These are phyloP conservation scores for Keiferia lycopersicella DNA, from an alignment of 2,888 invertebrate genomes.

Conservation along the genomic window DNA sequence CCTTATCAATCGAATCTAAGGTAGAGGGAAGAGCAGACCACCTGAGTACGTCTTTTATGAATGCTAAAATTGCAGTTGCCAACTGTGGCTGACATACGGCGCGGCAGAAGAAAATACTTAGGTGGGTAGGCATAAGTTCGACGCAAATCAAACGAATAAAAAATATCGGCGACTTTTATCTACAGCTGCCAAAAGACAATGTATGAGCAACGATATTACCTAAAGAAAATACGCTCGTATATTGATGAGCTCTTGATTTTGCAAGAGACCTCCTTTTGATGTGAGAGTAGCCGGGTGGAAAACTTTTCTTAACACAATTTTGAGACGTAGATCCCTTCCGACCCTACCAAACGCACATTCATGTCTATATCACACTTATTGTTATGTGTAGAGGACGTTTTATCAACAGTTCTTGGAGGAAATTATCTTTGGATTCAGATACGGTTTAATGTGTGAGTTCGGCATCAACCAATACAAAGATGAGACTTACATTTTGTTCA, in stretches of 20 bases:
- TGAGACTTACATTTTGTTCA: not conserved
- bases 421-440: not conserved
- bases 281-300: constrained; percentile 12
- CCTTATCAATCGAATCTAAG: not conserved
- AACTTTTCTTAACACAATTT: constrained; percentile 12
- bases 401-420: not conserved
- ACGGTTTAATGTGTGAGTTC: not conserved
- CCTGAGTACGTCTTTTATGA: too few species aligned
- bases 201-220: not conserved
- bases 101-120: too few species aligned
- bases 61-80: too few species aligned
- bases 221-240: too few species aligned
- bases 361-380: constrained; percentile 8
- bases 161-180: not conserved
- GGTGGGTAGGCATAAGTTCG: too few species aligned
- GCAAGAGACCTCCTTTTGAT: constrained; percentile 8
- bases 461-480: not conserved
- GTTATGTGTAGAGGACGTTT: not conserved
- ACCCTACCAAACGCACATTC: not conserved
- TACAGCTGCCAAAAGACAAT: not conserved
- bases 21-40: too few species aligned
- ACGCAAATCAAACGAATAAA: too few species aligned
- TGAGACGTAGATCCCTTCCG: constrained; percentile 3
- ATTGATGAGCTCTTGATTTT: not conserved
- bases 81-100: too few species aligned